A percentile compares a stretch with the other conserved stretches of the same genome.
These are phyloP conservation scores for Dendroctonus ponderosae DNA, from an alignment of 1,140 invertebrate genomes.

Conservation along the genomic window DNA sequence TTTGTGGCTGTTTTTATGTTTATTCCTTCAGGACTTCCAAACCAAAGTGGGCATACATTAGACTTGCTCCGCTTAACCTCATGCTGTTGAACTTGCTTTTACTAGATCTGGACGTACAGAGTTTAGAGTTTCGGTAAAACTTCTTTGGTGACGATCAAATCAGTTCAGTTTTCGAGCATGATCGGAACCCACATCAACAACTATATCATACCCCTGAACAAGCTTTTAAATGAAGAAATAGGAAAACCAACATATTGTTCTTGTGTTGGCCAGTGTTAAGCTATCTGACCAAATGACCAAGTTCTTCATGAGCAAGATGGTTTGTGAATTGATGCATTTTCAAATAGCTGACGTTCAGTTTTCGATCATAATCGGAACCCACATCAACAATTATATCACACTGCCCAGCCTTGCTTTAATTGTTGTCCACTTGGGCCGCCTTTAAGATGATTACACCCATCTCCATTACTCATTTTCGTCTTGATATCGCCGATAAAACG, in stretches of 20 bases:
- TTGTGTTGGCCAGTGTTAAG: too few relatives aligned
- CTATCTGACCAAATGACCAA: too few relatives aligned
- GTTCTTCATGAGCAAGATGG: too few relatives aligned
- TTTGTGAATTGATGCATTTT: too few relatives aligned
- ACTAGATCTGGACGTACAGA: constrained; percentile 54
- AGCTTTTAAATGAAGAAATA: too few relatives aligned
- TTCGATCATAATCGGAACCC: constrained; percentile 82
- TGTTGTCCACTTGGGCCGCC: too few relatives aligned
- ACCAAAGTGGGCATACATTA: constrained; percentile 92
- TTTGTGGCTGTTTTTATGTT: constrained; percentile 51
- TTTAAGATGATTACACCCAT: too few relatives aligned
- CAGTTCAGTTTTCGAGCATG: constrained; percentile 75
- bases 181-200: constrained; percentile 93
- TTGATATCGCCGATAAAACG: too few relatives aligned
- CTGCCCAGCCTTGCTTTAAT: constrained; percentile 56
- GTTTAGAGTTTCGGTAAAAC: constrained; percentile 60
- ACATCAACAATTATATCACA: constrained; percentile 98
- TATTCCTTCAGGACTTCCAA: constrained; percentile 70
- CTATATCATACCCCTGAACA: constrained; percentile 85
- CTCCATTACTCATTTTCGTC: too few relatives aligned
- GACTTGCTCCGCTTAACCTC: constrained; percentile 86
- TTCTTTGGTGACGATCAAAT: constrained; percentile 95
- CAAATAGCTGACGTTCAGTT: too few relatives aligned
- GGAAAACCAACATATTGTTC: too few relatives aligned
- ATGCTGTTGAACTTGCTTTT: constrained; percentile 47